Base-by-base conservation (phyloP, 2,888 invertebrate species). In the Lasius fuliginosus region DNA sequence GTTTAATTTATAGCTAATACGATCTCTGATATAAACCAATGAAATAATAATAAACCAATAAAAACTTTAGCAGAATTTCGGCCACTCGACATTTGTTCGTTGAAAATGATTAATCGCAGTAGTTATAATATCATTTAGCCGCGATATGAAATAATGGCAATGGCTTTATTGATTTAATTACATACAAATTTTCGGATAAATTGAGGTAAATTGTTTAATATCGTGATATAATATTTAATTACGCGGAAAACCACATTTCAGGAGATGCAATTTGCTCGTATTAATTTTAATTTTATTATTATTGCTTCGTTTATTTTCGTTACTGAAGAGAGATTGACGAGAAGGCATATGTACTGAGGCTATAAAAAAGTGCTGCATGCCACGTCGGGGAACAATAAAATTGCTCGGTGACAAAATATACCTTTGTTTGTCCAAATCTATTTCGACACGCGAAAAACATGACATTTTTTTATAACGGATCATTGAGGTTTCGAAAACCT, bases 191-290 rank as follows among this genome's bases (percentile, higher is more conserved):
- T 58, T 75, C 46, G 12, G 36, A 56, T 27, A 81, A 81, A 81
- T 81, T 53, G 46, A 46, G 23, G 60, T 46, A 74, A 74, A 81
- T 60, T 56, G 46, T 33, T 79, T 12, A 23, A 46, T 36, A 60
- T 46, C 33, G n/a, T 33, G 33, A 46, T 58, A 46, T 23, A 56
- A 79, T 71, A 79, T 79, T 79, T 77, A 77, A 79, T 74, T 74
- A 27, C 9, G 12, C 46, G 23, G 18, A 40, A 79, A 60, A 30
- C n/a, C 76, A 67, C 69, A n/a, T 68, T 5, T 15, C 11, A n/a
- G 18, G 11, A n/a, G 18, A n/a, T 46, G 12, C 42, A 27, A 23
- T 11, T 79, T 58, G 27, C 6, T 18, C n/a, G 33, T 40, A 74
- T 60, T 74, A 74, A 60, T 60, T 74, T 42, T 11, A 36, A 33